Base-by-base conservation (phyloP, 2,888 invertebrate genomes). In the Lepidonotus clava region DNA sequence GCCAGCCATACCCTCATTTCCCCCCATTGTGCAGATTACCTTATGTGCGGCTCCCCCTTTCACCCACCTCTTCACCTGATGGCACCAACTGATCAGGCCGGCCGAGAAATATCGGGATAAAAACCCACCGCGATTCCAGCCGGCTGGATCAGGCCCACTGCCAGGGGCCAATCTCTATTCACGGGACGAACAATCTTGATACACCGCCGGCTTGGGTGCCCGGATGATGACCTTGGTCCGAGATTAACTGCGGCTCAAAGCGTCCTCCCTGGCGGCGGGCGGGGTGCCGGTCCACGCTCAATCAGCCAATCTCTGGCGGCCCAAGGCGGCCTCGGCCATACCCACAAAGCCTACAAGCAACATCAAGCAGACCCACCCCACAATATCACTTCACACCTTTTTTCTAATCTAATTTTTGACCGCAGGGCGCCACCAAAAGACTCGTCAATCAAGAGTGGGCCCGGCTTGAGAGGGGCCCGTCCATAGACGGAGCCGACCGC, bases 361-460 rank as follows among this genome's bases (percentile, higher is more conserved):
- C 61, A 61, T 24, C 61, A 1, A 38, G n/a, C 71, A 34, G 36
- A 11, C 14, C 61, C 14, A 71, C 34, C n/a, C 14, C 71, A 34
- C 38, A 71, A 38, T 38, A 71, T 38, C 71, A 38, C 71, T 38
- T 71, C 71, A 38, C 71, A 71, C 71, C 34, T 38, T 71, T 71
- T 34, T 71, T 71, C 71, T 71, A 71, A 71, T 71, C 71, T 38
- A 34, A 21, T n/a, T 36, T 38, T 18, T 71, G 71, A 71, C 71
- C 71, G 38, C 71, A 4, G 71, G 71, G 71, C 14, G 71, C 6
- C 21, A 18, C 71, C 71, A 71, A 18, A n/a, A n/a, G 36, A 36
- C 36, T 71, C 71, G 71, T 71, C 71, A 34, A 71, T 36, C 71
- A 71, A n/a, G n/a, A n/a, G n/a, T n/a, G n/a, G n/a, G n/a, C n/a